Base-by-base conservation (phyloP, 2,888 invertebrate genomes). In the Pocota personata region DNA sequence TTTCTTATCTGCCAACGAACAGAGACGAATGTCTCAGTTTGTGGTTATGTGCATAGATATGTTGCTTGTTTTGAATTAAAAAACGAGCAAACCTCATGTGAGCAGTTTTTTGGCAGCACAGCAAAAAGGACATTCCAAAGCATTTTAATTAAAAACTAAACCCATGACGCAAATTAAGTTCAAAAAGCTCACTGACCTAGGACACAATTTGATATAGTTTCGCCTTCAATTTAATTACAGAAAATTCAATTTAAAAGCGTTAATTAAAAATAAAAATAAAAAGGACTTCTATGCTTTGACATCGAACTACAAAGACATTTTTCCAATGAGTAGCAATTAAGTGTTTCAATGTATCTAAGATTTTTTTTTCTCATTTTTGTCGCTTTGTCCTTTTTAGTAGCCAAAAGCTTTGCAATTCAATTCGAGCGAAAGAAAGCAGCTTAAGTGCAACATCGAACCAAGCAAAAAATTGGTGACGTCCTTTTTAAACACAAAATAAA, bases 301-400 rank as follows among this genome's bases (percentile, higher is more conserved):
- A 71, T 69, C 46, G 72, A 79, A 72, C 37, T 64, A 79, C 79
- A 79, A 79, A 79, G 71, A 48, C 30, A 79, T 79, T 79, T 55
- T 58, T 58, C 48, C 64, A 72, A 37, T 79, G 64, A 79, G 79
- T 79, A 72, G 46, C 79, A 79, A 79, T 79, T 72, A 79, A 72
- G 66, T 72, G 64, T 57, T 72, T 24, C 72, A 66, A 66, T 57
- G 72, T 72, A 48, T 64, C 64, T 71, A 77, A 46, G 55, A 19
- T 32, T 52, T 48, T 35, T 52, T 37, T 19, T 37, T 37, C 40
- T 40, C 14, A 16, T 7, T 46, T 48, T 5, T 71, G 8, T 46
- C 32, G 21, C 27, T 43, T 43, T 30, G 43, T 55, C 57, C 55
- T 32, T 64, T 21, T 40, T 12, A 30, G 16, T 27, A 50, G 67